Base-by-base conservation (phyloP, 2,113 vertebrate genomes). In the Eulemur rufifrons region DNA sequence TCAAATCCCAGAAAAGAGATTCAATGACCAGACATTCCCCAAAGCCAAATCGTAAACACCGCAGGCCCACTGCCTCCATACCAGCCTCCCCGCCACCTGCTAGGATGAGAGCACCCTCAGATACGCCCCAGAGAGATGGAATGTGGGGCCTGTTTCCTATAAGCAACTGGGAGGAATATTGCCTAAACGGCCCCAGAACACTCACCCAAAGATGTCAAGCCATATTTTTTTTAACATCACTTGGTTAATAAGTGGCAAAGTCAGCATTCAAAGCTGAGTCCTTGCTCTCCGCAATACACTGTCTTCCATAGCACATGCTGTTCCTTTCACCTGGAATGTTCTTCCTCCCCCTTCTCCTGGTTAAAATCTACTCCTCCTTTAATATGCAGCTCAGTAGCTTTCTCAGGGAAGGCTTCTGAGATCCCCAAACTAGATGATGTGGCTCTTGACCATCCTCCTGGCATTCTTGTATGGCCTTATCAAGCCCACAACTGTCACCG, bases 231-330 rank as follows among this genome's bases (percentile, higher is more conserved):
- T 50, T 25, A 56, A 47, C 18, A 76, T 39, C 4, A 17, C 15
- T 69, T n/a, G 27, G 12, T 27, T 54, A 87, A 3, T 54, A 66
- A 71, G 73, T 17, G 61, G 68, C 61, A 86, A 85, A 54, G 42
- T 2, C 29, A 69, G 9, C 18, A 52, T 39, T 80, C 47, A 52
- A 77, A 94, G 42, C 13, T 20, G 13, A 8, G 14, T 17, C 13
- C 18, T 10, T 8, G 3, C 20, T 78, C 34, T 68, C 2, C 23
- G 2, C 5, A 14, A 14, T 18, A 45, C 1, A 8, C 0, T 32
- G 17, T 8, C 3, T 81, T 45, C 47, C n/a, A 21, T 0, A n/a
- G 68, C 20, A 8, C 32, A n/a, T 0, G 10, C 37, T 39, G 1
- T 32, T 84, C 18, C 59, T 39, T 23, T 37, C 0, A 6, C 47